Conservation (phyloP, 2,797 vertebrate genomes). For the Morus bassanus region DNA sequence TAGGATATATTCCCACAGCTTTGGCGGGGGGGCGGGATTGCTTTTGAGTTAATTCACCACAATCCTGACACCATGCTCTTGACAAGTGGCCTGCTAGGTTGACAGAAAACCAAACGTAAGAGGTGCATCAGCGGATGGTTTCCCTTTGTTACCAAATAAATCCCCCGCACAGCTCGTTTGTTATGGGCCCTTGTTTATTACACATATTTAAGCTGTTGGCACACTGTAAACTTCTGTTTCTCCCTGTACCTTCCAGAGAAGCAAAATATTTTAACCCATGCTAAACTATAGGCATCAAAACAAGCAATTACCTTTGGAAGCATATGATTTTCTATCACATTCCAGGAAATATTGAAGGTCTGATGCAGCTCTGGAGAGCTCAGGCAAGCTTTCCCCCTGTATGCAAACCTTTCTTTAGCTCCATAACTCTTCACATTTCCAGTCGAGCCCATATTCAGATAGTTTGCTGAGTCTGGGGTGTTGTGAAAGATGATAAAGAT, state of each 20-base stretch:
- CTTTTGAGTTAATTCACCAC: neutral
- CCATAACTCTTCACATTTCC: neutral
- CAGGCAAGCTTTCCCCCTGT: neutral
- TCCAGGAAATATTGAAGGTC: neutral
- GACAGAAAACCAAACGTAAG: neutral
- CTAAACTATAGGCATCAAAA: neutral
- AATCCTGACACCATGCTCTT: neutral
- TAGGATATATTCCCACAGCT: neutral
- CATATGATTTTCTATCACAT: accelerated
- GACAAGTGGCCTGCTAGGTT: neutral
- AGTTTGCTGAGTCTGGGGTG: neutral
- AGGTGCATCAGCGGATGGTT: neutral
- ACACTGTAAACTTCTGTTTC: neutral
- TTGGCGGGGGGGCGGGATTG: neutral
- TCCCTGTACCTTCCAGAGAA: neutral
- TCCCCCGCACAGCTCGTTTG: neutral
- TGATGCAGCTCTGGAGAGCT: neutral
- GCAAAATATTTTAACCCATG: neutral
- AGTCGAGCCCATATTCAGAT: neutral
- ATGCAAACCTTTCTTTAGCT: neutral
- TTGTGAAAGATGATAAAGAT: neutral
- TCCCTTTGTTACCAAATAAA: conserved; percentile 6
- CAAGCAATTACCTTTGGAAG: neutral
- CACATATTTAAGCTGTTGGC: neutral
- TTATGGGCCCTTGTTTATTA: neutral